Evolutionary conservation across 2,113 vertebrate species (phyloP).

Genomic region (Rousettus leschenaultii): DNA sequence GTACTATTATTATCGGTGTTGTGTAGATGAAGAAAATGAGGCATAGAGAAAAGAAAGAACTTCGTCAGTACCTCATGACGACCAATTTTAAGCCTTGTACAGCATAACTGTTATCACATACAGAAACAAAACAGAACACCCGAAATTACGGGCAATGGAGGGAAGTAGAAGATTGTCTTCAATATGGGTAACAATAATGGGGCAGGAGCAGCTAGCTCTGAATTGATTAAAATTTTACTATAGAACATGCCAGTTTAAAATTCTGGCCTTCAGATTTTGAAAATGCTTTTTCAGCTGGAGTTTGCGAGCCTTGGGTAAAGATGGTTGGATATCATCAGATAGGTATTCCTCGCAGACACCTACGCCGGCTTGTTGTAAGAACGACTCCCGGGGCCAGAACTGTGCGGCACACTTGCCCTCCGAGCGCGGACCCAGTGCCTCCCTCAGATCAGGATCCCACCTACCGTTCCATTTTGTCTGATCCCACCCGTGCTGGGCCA

Average conservation of each 20-base stretch:
- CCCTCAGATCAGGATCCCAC: background rate
- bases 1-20: background rate
- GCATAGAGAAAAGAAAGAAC: background rate
- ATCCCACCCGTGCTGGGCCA: too few relatives aligned
- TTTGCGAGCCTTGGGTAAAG: background rate
- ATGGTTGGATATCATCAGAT: background rate
- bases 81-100: background rate
- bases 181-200: background rate
- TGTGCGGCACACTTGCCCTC: background rate
- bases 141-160: background rate
- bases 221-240: background rate
- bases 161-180: background rate
- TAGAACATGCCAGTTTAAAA: too few relatives aligned
- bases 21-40: background rate
- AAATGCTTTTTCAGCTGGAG: background rate
- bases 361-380: background rate
- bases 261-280: background rate
- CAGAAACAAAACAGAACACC: background rate
- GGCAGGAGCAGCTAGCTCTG: background rate
- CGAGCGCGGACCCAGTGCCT: rapidly evolving
- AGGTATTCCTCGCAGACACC: too few relatives aligned
- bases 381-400: rapidly evolving
- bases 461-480: rapidly evolving
- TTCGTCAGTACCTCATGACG: background rate
- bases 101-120: too few relatives aligned